phyloP scores from a whole-genome alignment of 2,797 vertebrate genomes.

The Chrosomus eos region DNA sequence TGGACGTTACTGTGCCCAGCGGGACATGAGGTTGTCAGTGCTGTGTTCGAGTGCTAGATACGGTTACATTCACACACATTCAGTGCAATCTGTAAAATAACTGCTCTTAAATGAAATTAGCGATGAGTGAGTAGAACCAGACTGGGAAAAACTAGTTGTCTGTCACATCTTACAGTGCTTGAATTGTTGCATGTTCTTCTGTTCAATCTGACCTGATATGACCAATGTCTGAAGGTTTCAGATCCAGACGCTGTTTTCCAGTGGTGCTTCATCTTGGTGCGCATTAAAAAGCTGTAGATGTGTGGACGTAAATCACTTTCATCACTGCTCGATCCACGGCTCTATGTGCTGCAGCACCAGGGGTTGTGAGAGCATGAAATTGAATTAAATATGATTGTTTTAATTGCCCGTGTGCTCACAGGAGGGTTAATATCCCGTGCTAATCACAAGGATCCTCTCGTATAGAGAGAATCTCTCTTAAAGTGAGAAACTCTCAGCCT shows the following conservation, averaged over 20 bases:
- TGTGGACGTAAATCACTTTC: neutral
- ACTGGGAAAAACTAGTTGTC: neutral
- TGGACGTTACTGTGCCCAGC: neutral
- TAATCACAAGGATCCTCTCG: slow-evolving; percentile 78
- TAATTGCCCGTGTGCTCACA: slow-evolving; percentile 77
- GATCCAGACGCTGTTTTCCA: neutral
- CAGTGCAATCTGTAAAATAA: neutral
- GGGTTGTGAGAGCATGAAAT: slow-evolving; percentile 69
- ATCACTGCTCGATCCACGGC: slow-evolving; percentile 31
- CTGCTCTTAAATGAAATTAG: neutral
- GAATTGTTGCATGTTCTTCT: neutral
- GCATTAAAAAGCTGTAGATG: neutral
- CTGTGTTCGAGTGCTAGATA: neutral
- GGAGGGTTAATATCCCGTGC: slow-evolving; percentile 78
- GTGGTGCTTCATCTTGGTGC: neutral
- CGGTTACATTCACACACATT: neutral
- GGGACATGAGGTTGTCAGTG: neutral
- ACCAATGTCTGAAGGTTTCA: neutral
- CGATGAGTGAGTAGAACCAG: neutral
- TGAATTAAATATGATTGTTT: slow-evolving; percentile 84
- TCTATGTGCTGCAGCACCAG: slow-evolving; percentile 24
- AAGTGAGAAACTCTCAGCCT: slow-evolving; percentile 72
- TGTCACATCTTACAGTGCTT: neutral
- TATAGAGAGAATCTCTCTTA: slow-evolving; percentile 74
- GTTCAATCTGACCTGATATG: slow-evolving; percentile 6